Percentiles rank a stretch among this genome's conserved stretches.
Conservation (phyloP, 2,113 vertebrate species). For the Talpa occidentalis region DNA sequence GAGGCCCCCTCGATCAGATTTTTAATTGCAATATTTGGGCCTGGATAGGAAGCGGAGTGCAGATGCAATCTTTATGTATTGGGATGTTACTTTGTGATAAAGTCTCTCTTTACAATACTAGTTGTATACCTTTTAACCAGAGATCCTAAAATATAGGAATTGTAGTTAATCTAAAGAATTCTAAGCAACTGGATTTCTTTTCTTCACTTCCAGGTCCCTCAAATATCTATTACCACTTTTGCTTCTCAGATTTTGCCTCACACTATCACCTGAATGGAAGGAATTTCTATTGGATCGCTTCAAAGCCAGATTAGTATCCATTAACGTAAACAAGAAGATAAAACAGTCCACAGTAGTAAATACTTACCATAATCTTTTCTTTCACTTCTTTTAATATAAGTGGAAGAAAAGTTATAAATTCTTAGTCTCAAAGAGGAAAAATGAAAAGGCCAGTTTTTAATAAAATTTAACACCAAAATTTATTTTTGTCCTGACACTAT, state of each 20-base stretch:
- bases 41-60: neutral
- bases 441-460: neutral
- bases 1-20: too few relatives aligned
- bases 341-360: neutral
- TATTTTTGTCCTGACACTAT: neutral
- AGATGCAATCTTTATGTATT: neutral
- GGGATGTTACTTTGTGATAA: neutral
- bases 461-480: neutral
- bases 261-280: neutral
- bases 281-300: neutral
- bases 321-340: neutral
- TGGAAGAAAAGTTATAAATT: neutral
- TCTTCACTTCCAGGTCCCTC: slow-evolving; percentile 3
- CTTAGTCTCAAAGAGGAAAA: neutral
- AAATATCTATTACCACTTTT: slow-evolving; percentile 18
- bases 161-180: neutral
- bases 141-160: neutral
- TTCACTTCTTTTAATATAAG: neutral
- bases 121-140: neutral
- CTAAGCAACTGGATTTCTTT: neutral
- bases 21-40: neutral
- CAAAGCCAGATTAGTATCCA: neutral
- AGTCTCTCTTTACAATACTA: neutral
- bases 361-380: neutral
- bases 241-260: neutral